These are phyloP conservation scores for Rhabditoides inermis DNA, from an alignment of 2,888 invertebrate species.

Conservation along the genomic window DNA sequence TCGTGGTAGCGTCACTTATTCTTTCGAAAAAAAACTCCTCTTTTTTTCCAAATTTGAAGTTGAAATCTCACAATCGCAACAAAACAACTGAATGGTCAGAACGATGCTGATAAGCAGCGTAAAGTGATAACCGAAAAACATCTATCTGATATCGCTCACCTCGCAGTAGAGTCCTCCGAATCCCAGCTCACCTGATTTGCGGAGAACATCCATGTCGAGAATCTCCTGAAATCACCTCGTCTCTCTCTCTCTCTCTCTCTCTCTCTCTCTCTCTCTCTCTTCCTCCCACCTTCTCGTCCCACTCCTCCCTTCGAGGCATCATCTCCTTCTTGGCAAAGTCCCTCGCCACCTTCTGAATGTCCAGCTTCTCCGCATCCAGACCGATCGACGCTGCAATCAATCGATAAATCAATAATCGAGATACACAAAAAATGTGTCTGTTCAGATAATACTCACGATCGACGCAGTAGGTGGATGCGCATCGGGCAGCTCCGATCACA, in stretches of 20 bases:
- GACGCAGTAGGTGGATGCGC: slow-evolving; percentile 10
- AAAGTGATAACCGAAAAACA: too few species aligned
- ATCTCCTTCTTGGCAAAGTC: slow-evolving; percentile 60
- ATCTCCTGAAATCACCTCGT: slow-evolving; percentile 49
- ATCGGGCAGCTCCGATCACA: not conserved
- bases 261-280: not conserved
- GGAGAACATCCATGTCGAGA: slow-evolving; percentile 58
- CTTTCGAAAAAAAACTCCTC: too few species aligned
- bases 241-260: not conserved
- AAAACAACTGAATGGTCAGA: too few species aligned
- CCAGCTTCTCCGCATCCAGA: slow-evolving; percentile 57
- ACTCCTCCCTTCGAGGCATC: slow-evolving; percentile 59
- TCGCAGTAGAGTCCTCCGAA: slow-evolving; percentile 61
- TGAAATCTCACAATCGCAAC: too few species aligned
- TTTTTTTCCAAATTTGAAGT: too few species aligned
- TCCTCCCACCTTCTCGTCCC: slow-evolving; percentile 58
- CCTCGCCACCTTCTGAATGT: slow-evolving; percentile 58
- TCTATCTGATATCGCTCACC: too few species aligned
- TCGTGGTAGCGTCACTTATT: too few species aligned
- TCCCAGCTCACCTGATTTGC: slow-evolving; percentile 58
- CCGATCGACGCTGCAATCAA: slow-evolving; percentile 54
- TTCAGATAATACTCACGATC: slow-evolving; percentile 11
- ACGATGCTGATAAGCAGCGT: too few species aligned
- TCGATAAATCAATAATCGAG: too few species aligned
- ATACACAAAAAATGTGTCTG: too few species aligned